Percentiles rank a stretch among this genome's conserved stretches.
phyloP scores from a whole-genome alignment of 2,113 vertebrate genomes.

The Cyrtonyx montezumae region DNA sequence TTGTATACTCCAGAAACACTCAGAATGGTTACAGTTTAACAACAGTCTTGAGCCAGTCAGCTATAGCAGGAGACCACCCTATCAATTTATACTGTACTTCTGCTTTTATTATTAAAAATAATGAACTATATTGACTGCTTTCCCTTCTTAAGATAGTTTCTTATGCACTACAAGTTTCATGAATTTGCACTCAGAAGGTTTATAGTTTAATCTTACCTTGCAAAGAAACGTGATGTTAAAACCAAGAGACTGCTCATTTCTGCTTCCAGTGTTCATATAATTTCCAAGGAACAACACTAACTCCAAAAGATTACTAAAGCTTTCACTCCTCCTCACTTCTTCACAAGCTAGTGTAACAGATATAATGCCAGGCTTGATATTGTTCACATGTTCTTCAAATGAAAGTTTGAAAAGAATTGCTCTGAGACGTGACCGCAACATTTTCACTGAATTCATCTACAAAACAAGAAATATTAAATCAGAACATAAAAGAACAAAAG shows the following conservation, averaged over 20 bases:
- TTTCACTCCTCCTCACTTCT: conserved; percentile 96
- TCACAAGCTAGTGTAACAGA: conserved; percentile 96
- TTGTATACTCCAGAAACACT: not conserved
- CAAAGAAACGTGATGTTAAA: conserved; percentile 95
- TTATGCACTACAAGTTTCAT: fast-evolving
- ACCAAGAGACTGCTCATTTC: conserved; percentile 95
- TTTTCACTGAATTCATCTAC: conserved; percentile 97
- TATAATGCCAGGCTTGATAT: conserved; percentile 96
- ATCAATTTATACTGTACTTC: not conserved
- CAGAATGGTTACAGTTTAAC: not conserved
- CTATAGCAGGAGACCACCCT: not conserved
- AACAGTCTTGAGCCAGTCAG: not conserved
- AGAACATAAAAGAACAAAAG: not conserved
- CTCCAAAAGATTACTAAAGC: conserved; percentile 88
- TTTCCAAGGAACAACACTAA: conserved; percentile 93
- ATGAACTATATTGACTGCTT: fast-evolving
- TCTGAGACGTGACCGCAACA: conserved; percentile 89
- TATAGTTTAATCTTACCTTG: conserved; percentile 84
- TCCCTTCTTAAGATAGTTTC: no score
- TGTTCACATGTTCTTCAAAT: conserved; percentile 96
- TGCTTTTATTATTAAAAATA: fast-evolving
- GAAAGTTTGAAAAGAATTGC: conserved; percentile 94
- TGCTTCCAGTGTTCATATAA: conserved; percentile 98
- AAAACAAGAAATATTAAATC: not conserved
- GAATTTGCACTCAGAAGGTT: not conserved